Evolutionary conservation across 2,113 vertebrate genomes (phyloP).

Genomic region (Merops nubicus): DNA sequence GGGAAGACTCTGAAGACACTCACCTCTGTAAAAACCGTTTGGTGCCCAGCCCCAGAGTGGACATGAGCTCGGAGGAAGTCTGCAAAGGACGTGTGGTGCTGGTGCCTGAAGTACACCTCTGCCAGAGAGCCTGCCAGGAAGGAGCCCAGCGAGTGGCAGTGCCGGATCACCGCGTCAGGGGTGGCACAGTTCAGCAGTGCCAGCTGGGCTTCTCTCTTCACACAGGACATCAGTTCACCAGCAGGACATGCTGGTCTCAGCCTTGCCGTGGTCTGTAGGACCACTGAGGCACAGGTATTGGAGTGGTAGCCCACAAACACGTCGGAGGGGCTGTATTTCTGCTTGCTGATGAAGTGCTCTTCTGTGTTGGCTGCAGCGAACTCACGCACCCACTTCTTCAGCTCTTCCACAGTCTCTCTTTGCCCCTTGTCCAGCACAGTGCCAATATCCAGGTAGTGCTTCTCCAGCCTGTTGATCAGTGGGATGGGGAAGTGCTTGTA

Average conservation of each 20-base stretch:
- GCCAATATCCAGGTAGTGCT: constrained; percentile 92
- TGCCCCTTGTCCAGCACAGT: constrained; percentile 83
- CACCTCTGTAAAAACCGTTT: constrained; percentile 87
- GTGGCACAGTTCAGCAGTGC: constrained; percentile 88
- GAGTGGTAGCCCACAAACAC: constrained; percentile 92
- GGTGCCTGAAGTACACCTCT: constrained; percentile 79
- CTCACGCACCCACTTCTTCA: constrained; percentile 80
- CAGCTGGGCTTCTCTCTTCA: constrained; percentile 75
- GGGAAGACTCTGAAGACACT: accelerated
- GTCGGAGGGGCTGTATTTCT: constrained; percentile 80
- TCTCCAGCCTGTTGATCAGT: constrained; percentile 96
- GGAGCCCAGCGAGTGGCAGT: constrained; percentile 63
- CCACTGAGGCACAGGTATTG: constrained; percentile 87
- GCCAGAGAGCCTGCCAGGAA: constrained; percentile 68
- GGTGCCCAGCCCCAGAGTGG: background rate
- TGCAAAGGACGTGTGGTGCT: constrained; percentile 83
- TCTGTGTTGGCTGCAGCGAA: constrained; percentile 66
- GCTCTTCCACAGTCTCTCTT: constrained; percentile 70
- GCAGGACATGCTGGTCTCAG: background rate
- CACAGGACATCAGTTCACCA: constrained; percentile 4
- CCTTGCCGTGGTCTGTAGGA: constrained; percentile 82
- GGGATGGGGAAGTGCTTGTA: constrained; percentile 93
- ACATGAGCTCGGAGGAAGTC: constrained; percentile 82
- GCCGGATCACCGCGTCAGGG: constrained; percentile 88
- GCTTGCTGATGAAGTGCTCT: background rate